Evolutionary conservation across 1,140 invertebrate genomes (phyloP).

Genomic region (Caenorhabditis latens): DNA sequence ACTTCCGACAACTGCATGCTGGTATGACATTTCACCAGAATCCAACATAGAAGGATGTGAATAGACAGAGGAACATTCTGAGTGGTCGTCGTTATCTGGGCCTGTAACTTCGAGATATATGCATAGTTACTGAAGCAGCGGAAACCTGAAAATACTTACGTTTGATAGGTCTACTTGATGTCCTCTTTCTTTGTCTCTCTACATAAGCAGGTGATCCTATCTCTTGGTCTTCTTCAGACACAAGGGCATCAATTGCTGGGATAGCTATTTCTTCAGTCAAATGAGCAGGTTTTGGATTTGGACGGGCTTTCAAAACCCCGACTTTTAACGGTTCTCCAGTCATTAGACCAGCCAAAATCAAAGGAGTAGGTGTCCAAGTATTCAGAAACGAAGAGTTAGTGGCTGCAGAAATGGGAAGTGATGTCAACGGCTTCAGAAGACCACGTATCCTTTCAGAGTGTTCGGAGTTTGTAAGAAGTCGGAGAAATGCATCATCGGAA

Average conservation of each 20-base stretch:
- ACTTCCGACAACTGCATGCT: constrained; percentile 47
- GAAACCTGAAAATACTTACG: not conserved
- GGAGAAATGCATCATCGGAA: constrained; percentile 70
- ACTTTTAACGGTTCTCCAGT: constrained; percentile 66
- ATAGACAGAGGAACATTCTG: constrained; percentile 70
- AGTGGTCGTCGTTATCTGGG: constrained; percentile 71
- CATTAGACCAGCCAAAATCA: constrained; percentile 74
- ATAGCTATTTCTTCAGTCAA: constrained; percentile 37
- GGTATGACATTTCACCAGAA: constrained; percentile 39
- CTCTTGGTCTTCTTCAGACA: constrained; percentile 11
- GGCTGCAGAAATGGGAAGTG: constrained; percentile 66
- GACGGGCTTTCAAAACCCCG: constrained; percentile 47
- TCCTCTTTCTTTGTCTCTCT: not conserved
- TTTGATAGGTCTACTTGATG: not conserved
- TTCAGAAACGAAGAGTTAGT: constrained; percentile 73
- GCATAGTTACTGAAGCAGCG: not conserved
- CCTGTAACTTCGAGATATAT: constrained; percentile 16
- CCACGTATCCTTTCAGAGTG: constrained; percentile 69
- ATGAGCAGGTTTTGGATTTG: constrained; percentile 28
- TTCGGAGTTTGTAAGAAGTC: constrained; percentile 67
- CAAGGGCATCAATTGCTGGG: constrained; percentile 10
- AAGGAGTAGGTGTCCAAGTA: constrained; percentile 75
- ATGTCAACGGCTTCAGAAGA: constrained; percentile 66
- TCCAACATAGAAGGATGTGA: constrained; percentile 77
- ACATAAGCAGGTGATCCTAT: constrained; percentile 15